Evolutionary conservation across 2,797 vertebrate genomes (phyloP), one percentile per base, ranked within the genome.

Genomic region (Notolabrus celidotus): DNA sequence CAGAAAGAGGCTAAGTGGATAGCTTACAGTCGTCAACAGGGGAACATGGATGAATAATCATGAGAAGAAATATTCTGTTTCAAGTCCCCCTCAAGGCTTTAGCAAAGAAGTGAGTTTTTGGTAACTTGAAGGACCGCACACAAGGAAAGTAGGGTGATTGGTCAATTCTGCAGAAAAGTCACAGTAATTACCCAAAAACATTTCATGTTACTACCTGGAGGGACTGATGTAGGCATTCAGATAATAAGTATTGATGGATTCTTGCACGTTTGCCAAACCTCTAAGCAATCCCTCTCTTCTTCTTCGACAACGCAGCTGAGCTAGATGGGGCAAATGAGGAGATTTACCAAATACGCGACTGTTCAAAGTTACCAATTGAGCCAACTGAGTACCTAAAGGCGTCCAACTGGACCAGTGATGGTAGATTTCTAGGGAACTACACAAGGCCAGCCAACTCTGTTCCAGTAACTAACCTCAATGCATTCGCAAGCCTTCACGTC

Each of bases 271-370:
- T 36, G 10, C 6, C 36, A 11, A 14, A 11, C 34, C 10, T 36
- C 12, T 31, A 7, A 31, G 12, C 36, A 36, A 11, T 12, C 7
- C 2, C 16, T 42, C 7, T 42, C 17, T 42, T 42, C 39, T 17
- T 42, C 17, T 42, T 42, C 10, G 34, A 36, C 17, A n/a, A 8
- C n/a, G 39, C 16, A 47, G 46, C 46, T 1, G 76, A 81, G 5
- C 10, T 47, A 11, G 72, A 8, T 4, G 29, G 75, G n/a, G 42
- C 52, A 1, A 29, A 3, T 7, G 59, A 61, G 7, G 79, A 80
- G 14, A 29, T 68, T 56, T 63, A 45, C 49, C 41, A 22, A 1
- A 14, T 16, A 3, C 6, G 16, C 1, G 14, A 47, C 5, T 7
- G 23, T 25, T 23, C 46, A 8, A 4, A 47, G 25, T 3, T 16